Conservation (phyloP, 2,113 vertebrate genomes). For the Macquaria australasica region DNA sequence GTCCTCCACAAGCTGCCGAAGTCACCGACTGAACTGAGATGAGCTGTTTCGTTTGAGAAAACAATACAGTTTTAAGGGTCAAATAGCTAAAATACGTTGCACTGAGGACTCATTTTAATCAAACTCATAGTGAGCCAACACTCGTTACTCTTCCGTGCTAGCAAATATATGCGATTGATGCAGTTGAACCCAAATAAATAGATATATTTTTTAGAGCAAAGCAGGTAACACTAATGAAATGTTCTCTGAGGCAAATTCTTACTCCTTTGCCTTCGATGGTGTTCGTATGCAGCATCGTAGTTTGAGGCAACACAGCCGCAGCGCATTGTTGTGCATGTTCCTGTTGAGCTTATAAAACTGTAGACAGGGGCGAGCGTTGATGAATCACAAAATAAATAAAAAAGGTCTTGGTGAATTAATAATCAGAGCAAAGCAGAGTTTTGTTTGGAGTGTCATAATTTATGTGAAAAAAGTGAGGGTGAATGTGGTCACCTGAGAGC, state of each 20-base stretch:
- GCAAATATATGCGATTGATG: not conserved
- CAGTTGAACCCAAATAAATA: not conserved
- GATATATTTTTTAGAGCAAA: not conserved
- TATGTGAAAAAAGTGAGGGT: not conserved
- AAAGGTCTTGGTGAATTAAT: not conserved
- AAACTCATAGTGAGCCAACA: not conserved
- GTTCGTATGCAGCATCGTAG: not conserved
- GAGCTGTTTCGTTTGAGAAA: not conserved
- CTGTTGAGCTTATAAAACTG: not conserved
- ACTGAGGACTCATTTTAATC: not conserved
- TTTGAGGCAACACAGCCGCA: not conserved
- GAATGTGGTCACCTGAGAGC: constrained; percentile 25
- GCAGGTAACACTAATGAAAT: not conserved
- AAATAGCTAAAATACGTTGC: not conserved
- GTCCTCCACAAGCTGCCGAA: constrained; percentile 25
- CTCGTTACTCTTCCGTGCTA: not conserved
- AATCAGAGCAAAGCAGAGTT: constrained; percentile 6
- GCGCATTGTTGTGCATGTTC: not conserved
- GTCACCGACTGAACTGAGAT: constrained; percentile 50
- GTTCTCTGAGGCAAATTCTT: not conserved
- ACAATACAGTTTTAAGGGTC: not conserved
- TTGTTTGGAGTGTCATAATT: not conserved
- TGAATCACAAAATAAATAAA: not conserved
- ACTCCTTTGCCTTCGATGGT: not conserved
- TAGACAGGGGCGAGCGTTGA: not conserved